Evolutionary conservation across 2,888 invertebrate species (phyloP), one percentile per base, ranked within the genome.

Genomic region (Torymus texanus): DNA sequence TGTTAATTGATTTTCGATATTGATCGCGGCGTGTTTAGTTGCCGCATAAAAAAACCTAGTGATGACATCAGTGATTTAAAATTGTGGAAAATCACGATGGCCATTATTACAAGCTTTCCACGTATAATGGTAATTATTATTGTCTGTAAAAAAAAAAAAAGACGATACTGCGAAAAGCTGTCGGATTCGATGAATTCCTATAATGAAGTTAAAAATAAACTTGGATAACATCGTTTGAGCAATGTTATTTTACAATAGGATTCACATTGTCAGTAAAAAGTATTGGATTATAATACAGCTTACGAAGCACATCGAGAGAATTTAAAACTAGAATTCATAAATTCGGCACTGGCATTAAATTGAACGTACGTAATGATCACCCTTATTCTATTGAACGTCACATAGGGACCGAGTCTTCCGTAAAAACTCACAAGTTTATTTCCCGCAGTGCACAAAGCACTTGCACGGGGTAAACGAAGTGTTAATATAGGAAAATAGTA

Each of bases 1-100:
- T 58, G 61, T 80, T 80, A 74, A 77, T 80, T 80, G 74, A 74
- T 74, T 80, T 65, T 80, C 74, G 65, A 77, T 77, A 77, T 70
- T 61, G 63, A 80, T 77, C 75, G n/a, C 18, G 67, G 66, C 13
- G 16, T 50, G 66, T 65, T 50, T 79, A 53, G 58, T 66, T 41
- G 58, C 14, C 70, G 24, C 61, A 56, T 63, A 62, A 62, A 72
- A 68, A 67, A 12, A 16, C 51, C 5, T 41, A 41, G 41, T 41
- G 72, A 67, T 72, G 75, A 79, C 56, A 67, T 67, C 72, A 61
- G 67, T 79, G 58, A 72, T 61, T 79, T 68, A 72, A 65, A 13
- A 18, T 70, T 74, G 62, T 70, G 72, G 63, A 73, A 67, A 72
- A 63, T 62, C 18, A 53, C 56, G 50, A 21, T 18, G 1, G 24